phyloP scores from a whole-genome alignment of 2,797 vertebrate species.

The Fratercula arctica region DNA sequence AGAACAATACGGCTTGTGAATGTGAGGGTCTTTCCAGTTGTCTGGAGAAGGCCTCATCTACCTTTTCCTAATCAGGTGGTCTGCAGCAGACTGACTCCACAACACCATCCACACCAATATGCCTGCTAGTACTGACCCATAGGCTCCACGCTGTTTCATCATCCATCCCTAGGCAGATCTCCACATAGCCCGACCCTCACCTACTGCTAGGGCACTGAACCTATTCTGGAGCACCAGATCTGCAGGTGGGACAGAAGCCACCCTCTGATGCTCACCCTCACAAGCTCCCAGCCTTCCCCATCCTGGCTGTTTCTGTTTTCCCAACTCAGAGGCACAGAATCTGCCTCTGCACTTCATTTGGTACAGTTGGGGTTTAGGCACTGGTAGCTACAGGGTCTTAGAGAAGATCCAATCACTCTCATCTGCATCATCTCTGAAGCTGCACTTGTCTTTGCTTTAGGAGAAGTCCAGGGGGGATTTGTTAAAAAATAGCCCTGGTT shows the following conservation, averaged over 20 bases:
- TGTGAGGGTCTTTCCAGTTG: background rate
- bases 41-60: background rate
- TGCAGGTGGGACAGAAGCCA: background rate
- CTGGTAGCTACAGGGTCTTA: background rate
- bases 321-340: background rate
- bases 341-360: background rate
- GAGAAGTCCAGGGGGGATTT: background rate
- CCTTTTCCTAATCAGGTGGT: background rate
- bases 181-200: background rate
- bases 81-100: background rate
- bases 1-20: background rate
- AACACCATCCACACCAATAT: background rate
- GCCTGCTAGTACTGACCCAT: background rate
- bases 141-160: background rate
- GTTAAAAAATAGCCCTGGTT: background rate
- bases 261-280: background rate
- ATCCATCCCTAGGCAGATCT: too few relatives aligned
- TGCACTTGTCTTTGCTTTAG: background rate
- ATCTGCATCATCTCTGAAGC: background rate
- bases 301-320: background rate
- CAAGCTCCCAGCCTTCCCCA: background rate
- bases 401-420: background rate
- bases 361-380: background rate
- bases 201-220: background rate
- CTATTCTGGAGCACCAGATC: background rate